Evolutionary conservation across 2,113 vertebrate species (phyloP), one percentile per base, ranked within the genome.

Genomic region (Ammodytes dubius): DNA sequence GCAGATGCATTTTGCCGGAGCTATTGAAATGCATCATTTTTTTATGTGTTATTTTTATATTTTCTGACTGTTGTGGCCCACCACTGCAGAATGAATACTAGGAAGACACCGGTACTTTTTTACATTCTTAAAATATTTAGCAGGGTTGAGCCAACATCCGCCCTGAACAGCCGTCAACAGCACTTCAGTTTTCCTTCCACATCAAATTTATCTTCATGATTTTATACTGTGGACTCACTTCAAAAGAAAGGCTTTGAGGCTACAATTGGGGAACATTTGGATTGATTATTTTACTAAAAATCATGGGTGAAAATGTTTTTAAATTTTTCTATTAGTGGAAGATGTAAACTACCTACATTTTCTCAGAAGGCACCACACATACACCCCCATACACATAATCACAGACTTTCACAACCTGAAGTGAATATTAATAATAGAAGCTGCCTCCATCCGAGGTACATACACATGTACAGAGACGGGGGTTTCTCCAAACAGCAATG

Each of bases 71-170:
- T 59, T 81, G 27, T 74, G 70, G 52, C 57, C 61, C 7, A 78
- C 56, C 47, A 1, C 1, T 69, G 70, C 81, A 83, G 65, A 86
- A 67, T 81, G 74, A 82, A 81, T 85, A 66, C 52, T n/a, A 58
- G 67, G 73, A 82, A 74, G 59, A 81, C 74, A 66, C 73, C 60
- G 65, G 69, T 87, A 82, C 82, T 87, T 86, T 27, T 27, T 85
- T 74, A 79, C 47, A n/a, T 57, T 84, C 50, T 70, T 93, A 27
- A 92, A 92, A 90, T 91, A 92, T 91, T 89, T 79, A 91, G 19
- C 57, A 92, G 85, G 75, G 84, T 89, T 90, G 82, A 10, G 3
- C 71, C 77, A 66, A 71, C 72, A 82, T 82, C 60, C 74, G 61
- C 74, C 77, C 86, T 4, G 77, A 90, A 58, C 80, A 79, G 63